Base-by-base conservation (phyloP, 1,140 invertebrate genomes). In the Drosophila lowei region DNA sequence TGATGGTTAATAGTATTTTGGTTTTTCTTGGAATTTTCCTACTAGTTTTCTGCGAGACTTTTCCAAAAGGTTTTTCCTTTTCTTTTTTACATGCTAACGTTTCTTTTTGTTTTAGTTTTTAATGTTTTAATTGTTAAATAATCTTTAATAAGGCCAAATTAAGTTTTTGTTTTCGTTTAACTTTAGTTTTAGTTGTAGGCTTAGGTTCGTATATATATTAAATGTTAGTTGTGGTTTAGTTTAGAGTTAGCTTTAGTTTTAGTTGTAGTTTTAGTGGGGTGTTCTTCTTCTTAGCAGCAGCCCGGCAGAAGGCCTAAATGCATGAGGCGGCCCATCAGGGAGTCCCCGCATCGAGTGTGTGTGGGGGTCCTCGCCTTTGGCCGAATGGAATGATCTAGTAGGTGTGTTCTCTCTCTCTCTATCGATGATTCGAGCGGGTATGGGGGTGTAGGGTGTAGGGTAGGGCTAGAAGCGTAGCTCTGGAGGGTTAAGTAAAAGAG, bases 91-190 rank as follows among this genome's bases (percentile, higher is more conserved):
- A 52, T 41, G 34, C 65, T 62, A 62, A 38, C 2, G 34, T 67
- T 49, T 25, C 4, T 25, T 4, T 4, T 25, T 25, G 18, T 25
- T 25, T 25, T 25, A 4, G 5, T 25, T 4, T 67, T 62, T 72
- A 49, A 34, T 50, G 42, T 57, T 54, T 65, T 76, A 73, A 80
- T 63, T 68, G 63, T 81, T 86, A 88, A 88, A 88, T 88, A 88
- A 88, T 88, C 64, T 72, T 88, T 88, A 83, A 81, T 88, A 88
- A 88, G 83, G 83, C 83, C 83, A 88, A 88, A 88, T 88, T 81
- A 88, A 88, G 78, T 88, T 71, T 76, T 83, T 78, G 43, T 64
- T 74, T 79, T 66, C 52, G 56, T 61, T 70, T 25, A 38, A 55
- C 34, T 48, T 23, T 47, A 48, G 18, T 21, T 72, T 56, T 25